These are phyloP conservation scores for Melolontha melolontha DNA, from an alignment of 2,888 invertebrate species.

Conservation along the genomic window DNA sequence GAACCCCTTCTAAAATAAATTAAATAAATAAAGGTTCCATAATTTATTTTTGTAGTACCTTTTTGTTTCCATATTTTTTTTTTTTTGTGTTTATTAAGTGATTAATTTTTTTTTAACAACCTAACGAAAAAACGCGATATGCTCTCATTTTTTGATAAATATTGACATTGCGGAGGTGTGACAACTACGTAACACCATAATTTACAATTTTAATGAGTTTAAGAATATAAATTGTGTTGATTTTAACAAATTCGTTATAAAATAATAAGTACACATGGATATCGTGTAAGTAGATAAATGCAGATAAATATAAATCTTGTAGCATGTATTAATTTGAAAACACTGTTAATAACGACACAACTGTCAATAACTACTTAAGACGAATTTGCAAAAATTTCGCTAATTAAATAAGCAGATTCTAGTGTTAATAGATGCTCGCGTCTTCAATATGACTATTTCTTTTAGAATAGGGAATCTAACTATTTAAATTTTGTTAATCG, in stretches of 20 bases:
- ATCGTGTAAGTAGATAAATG: not conserved
- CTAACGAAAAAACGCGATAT: no score
- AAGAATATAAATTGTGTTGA: not conserved
- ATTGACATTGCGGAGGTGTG: slow-evolving; percentile 24
- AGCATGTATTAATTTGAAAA: not conserved
- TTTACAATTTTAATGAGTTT: slow-evolving; percentile 1
- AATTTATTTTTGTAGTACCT: no score
- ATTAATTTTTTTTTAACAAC: no score
- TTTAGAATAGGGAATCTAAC: no score
- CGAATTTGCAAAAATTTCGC: slow-evolving; percentile 13
- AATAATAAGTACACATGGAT: slow-evolving; percentile 1
- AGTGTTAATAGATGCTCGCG: not conserved
- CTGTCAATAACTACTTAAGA: no score
- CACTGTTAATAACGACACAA: not conserved
- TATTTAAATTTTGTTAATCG: no score
- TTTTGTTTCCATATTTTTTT: no score
- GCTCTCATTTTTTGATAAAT: slow-evolving; percentile 1
- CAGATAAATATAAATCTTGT: not conserved
- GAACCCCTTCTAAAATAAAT: no score
- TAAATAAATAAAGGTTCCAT: no score
- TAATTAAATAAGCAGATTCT: slow-evolving; percentile 16
- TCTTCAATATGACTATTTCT: not conserved
- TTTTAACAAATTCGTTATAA: not conserved
- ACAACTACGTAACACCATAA: not conserved
- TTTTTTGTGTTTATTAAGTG: no score